Evolutionary conservation across 1,140 invertebrate species (phyloP).

Genomic region (Catajapyx aquilonaris): DNA sequence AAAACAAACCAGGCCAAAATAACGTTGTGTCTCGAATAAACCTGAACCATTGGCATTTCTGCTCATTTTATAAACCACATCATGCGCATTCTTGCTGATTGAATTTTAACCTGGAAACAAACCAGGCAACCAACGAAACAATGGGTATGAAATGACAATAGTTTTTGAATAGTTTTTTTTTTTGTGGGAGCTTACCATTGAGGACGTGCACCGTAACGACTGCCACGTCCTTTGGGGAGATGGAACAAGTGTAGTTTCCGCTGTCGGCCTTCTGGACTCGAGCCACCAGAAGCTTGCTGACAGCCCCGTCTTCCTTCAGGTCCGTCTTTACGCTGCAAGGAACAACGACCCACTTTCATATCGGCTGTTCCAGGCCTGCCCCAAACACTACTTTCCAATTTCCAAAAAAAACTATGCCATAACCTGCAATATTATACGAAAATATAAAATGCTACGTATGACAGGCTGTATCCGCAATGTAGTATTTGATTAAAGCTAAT

Average conservation of each 20-base stretch:
- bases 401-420: neutral
- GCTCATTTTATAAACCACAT: too few species aligned
- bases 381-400: neutral
- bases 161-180: too few species aligned
- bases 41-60: too few species aligned
- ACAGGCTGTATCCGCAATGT: too few species aligned
- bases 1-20: too few species aligned
- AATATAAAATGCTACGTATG: too few species aligned
- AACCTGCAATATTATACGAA: neutral
- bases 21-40: too few species aligned
- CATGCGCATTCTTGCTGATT: too few species aligned
- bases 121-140: too few species aligned
- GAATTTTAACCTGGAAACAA: too few species aligned
- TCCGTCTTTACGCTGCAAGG: conserved; percentile 44
- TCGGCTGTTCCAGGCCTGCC: neutral
- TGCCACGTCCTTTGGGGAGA: conserved; percentile 35
- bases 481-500: too few species aligned
- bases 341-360: conserved; percentile 6
- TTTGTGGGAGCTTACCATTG: conserved; percentile 43
- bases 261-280: conserved; percentile 48
- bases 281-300: conserved; percentile 48
- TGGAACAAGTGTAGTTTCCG: conserved; percentile 56
- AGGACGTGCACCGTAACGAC: conserved; percentile 47
- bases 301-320: conserved; percentile 46
- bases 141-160: too few species aligned